Evolutionary conservation across 2,888 invertebrate species (phyloP), one percentile per base, ranked within the genome.

Genomic region (Flexamia atlantica): DNA sequence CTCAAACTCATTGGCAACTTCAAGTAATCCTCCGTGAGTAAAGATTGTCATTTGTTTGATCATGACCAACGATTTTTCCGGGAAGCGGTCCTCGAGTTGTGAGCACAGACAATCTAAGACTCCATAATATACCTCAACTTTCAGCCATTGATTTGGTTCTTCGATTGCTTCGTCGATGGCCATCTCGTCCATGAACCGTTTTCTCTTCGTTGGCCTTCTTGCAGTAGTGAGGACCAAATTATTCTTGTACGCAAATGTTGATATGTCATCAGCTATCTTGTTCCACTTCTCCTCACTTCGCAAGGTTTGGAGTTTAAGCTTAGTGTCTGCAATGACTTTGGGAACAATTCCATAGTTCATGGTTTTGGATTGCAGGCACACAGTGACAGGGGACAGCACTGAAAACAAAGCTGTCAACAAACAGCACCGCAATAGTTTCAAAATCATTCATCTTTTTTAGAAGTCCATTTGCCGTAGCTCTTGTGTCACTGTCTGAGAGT

Each of bases 21-120:
- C 25, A 25, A 32, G 36, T 3, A 79, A 17, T 23, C 23, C 40
- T 23, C 40, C 72, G 40, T 76, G 46, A 1, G 50, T 28, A 28
- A 76, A 76, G 25, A 23, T n/a, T 1, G 60, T 7, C 81, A 81
- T 81, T 20, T 81, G 32, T 36, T 17, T 1, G 0, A 60, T 36
- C 3, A 81, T 81, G 23, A 1, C 14, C 7, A 83, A 32, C 4
- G 74, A 53, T 7, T 25, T 72, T 68, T 82, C 82, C 1, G 82
- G 70, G 42, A 82, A 82, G 5, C 82, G 17, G 30, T 83, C 83
- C n/a, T 5, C 40, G 10, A 74, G 74, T 42, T 83, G 83, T n/a
- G 4, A 4, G 23, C 1, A n/a, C 17, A 76, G 32, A 17, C 76
- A 76, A 30, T 83, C 83, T 20, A 83, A 7, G 3, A 83, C 64